A percentile compares a stretch with the other conserved stretches of the same genome.
Evolutionary conservation across 2,888 invertebrate species (phyloP).

Genomic region (Dugesia japonica): DNA sequence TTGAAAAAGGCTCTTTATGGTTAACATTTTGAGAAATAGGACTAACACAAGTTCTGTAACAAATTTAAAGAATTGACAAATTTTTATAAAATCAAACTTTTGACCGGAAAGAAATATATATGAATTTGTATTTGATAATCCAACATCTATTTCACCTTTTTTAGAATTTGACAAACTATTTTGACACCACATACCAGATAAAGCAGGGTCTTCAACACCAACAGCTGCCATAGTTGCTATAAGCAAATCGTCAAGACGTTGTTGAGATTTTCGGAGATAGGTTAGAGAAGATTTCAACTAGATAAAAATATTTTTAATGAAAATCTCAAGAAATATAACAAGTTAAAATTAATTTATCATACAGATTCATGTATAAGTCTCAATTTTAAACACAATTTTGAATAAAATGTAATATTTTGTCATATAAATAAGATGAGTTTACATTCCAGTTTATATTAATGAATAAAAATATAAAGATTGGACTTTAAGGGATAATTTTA

Average conservation of each 20-base stretch:
- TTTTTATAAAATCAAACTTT: not conserved
- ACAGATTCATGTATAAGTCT: too few species aligned
- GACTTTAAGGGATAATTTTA: too few species aligned
- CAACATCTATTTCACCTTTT: not conserved
- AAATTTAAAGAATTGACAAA: not conserved
- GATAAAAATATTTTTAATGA: too few species aligned
- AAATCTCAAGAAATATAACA: too few species aligned
- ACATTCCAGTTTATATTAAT: too few species aligned
- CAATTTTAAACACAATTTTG: too few species aligned
- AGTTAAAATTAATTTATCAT: too few species aligned
- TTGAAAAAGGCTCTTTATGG: not conserved
- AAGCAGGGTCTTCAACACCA: not conserved
- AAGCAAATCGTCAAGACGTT: not conserved
- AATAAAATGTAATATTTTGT: too few species aligned
- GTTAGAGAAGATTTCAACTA: not conserved
- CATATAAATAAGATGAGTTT: too few species aligned
- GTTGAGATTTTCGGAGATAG: not conserved
- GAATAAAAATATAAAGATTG: too few species aligned
- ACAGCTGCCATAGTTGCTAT: not conserved
- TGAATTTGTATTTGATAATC: not conserved
- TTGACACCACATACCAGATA: conserved; percentile 15
- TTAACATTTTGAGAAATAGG: not conserved
- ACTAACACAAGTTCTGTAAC: not conserved
- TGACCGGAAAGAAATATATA: not conserved
- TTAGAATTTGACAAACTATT: not conserved